Evolutionary conservation across 1,140 invertebrate species (phyloP).

Genomic region (Cydia splendana): DNA sequence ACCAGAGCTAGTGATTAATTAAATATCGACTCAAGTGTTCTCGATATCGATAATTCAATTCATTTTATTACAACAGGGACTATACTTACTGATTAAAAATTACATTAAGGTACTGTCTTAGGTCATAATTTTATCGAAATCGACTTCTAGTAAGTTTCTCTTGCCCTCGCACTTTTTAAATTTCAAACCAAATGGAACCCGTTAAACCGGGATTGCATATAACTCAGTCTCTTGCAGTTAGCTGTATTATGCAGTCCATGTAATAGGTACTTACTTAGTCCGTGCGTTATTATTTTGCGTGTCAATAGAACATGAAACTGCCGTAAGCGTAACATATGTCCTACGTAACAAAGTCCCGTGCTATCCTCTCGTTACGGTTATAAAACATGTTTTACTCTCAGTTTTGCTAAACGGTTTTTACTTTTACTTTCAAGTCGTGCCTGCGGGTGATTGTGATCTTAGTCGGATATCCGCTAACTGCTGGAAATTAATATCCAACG

Average conservation of each 20-base stretch:
- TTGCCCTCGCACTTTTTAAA: too few relatives aligned
- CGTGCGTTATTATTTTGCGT: background rate
- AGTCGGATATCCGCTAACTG: background rate
- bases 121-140: too few relatives aligned
- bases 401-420: conserved; percentile 25
- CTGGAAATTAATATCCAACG: background rate
- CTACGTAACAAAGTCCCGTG: conserved; percentile 8
- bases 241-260: background rate
- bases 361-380: background rate
- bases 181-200: too few relatives aligned
- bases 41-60: too few relatives aligned
- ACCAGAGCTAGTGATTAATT: too few relatives aligned
- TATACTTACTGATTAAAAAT: too few relatives aligned
- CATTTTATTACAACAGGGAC: too few relatives aligned
- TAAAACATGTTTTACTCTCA: conserved; percentile 22
- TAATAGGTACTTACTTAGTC: background rate
- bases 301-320: background rate
- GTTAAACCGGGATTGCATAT: too few relatives aligned
- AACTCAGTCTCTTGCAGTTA: too few relatives aligned
- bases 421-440: conserved; percentile 27
- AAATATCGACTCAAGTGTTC: too few relatives aligned
- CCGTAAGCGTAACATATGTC: conserved; percentile 12
- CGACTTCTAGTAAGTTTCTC: too few relatives aligned
- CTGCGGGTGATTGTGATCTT: conserved; percentile 6
- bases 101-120: too few relatives aligned